These are phyloP conservation scores for Delphinus delphis DNA, from an alignment of 2,113 vertebrate genomes.

Conservation along the genomic window DNA sequence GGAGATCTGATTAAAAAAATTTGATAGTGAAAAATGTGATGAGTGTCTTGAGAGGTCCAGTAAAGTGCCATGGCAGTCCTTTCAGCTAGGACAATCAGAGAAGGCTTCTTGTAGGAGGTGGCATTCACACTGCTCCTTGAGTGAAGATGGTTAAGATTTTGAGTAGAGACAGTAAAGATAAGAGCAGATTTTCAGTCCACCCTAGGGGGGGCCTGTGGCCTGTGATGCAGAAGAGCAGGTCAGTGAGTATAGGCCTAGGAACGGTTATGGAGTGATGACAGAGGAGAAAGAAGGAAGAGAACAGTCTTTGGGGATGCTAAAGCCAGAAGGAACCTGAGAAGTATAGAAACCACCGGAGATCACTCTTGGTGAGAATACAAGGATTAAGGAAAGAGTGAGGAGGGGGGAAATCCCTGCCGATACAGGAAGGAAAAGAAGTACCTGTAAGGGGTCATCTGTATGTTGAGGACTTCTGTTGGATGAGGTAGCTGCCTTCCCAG, in stretches of 20 bases:
- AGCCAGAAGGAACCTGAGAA: not conserved
- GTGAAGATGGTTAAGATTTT: not conserved
- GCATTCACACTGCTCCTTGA: not conserved
- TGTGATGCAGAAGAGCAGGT: not conserved
- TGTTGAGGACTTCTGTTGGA: not conserved
- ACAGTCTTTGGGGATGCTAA: not conserved
- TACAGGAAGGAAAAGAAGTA: not conserved
- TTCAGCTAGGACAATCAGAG: not conserved
- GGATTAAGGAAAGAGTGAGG: not conserved
- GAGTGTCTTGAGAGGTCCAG: not conserved
- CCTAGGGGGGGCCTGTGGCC: not conserved
- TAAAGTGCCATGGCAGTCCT: not conserved
- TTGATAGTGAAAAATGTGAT: not conserved
- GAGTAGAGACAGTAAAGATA: not conserved
- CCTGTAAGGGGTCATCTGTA: not conserved
- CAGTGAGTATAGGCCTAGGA: not conserved
- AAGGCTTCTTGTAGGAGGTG: not conserved
- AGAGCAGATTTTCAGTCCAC: not conserved
- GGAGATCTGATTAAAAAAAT: not conserved
- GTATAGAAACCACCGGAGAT: not conserved
- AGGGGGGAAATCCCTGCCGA: not conserved
- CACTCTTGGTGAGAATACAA: not conserved
- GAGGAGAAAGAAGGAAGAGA: not conserved
- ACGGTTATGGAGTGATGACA: not conserved
- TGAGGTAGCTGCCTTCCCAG: not conserved